Percentiles rank a stretch among this genome's conserved stretches.
phyloP scores from a whole-genome alignment of 1,140 invertebrate genomes.

The Grapholita molesta region DNA sequence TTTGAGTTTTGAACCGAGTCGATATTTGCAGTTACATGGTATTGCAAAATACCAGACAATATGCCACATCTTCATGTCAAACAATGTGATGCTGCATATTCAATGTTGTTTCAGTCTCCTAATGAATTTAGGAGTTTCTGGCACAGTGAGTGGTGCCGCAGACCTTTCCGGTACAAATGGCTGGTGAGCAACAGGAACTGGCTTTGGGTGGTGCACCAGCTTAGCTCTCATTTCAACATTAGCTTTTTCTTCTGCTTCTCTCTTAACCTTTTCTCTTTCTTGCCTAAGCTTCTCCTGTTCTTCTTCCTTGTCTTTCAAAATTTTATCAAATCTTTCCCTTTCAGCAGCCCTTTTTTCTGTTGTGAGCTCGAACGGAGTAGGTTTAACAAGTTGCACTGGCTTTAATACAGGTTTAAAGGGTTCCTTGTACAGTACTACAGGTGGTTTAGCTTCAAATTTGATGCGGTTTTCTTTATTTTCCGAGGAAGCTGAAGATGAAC shows the following conservation, averaged over 20 bases:
- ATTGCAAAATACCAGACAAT: no score
- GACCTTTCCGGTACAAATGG: slow-evolving; percentile 60
- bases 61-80: no score
- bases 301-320: slow-evolving; percentile 60
- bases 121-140: slow-evolving; percentile 66
- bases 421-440: slow-evolving; percentile 58
- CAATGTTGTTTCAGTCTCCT: slow-evolving; percentile 53
- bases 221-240: slow-evolving; percentile 51
- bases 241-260: slow-evolving; percentile 49
- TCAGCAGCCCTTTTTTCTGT: slow-evolving; percentile 61
- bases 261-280: slow-evolving; percentile 45
- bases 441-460: slow-evolving; percentile 63
- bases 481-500: slow-evolving; percentile 47
- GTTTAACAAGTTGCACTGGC: slow-evolving; percentile 37
- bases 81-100: not conserved
- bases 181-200: slow-evolving; percentile 34
- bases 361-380: slow-evolving; percentile 56
- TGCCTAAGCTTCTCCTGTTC: slow-evolving; percentile 48
- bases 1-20: no score
- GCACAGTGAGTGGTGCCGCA: slow-evolving; percentile 47
- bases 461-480: slow-evolving; percentile 66
- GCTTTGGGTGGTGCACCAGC: slow-evolving; percentile 64
- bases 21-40: no score
- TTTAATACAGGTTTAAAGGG: slow-evolving; percentile 64
- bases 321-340: slow-evolving; percentile 58